Evolutionary conservation across 2,113 vertebrate genomes (phyloP).

Genomic region (Vulpes lagopus): DNA sequence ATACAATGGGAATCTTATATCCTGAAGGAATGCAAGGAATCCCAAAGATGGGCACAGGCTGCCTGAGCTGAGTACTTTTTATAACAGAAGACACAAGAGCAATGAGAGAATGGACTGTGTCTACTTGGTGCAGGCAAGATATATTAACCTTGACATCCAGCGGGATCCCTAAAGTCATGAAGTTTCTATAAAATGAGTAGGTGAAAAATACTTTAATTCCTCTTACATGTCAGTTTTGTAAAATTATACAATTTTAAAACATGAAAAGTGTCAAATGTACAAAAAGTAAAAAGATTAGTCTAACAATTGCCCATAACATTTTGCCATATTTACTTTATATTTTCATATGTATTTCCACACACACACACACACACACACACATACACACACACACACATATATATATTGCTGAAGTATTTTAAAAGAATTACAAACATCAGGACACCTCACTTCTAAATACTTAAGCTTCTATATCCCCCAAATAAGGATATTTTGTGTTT

Average conservation of each 20-base stretch:
- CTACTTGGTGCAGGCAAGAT: neutral
- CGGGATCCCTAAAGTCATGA: conserved; percentile 33
- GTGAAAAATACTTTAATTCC: conserved; percentile 48
- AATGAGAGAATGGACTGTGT: neutral
- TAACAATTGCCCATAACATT: neutral
- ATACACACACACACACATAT: too few relatives aligned
- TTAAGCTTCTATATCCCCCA: neutral
- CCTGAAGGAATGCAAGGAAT: conserved; percentile 82
- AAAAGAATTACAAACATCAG: neutral
- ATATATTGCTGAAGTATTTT: neutral
- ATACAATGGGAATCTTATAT: conserved; percentile 79
- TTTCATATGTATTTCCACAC: neutral
- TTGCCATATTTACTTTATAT: neutral
- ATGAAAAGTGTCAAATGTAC: conserved; percentile 30
- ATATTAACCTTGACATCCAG: neutral
- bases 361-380: neutral
- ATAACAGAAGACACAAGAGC: conserved; percentile 63
- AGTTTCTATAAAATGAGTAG: neutral
- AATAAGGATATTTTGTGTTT: conserved; percentile 33
- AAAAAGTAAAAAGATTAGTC: neutral
- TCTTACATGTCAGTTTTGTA: neutral
- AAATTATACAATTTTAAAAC: conserved; percentile 29
- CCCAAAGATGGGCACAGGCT: conserved; percentile 78
- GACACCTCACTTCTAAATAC: conserved; percentile 18
- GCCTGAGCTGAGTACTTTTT: conserved; percentile 68